Percentiles rank a stretch among this genome's conserved stretches.
Conservation (phyloP, 2,113 vertebrate species). For the Silurus meridionalis region DNA sequence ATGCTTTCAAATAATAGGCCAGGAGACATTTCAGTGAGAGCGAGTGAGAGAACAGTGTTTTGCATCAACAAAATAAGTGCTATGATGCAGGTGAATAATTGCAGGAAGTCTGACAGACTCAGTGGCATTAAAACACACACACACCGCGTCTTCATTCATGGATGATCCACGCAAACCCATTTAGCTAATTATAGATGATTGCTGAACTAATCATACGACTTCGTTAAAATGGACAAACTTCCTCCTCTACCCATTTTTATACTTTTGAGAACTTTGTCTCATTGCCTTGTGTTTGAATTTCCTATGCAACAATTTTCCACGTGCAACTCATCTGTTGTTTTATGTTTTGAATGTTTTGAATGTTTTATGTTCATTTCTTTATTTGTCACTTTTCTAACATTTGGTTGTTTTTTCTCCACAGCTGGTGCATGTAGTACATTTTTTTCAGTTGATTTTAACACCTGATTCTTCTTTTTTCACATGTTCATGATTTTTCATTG, state of each 20-base stretch:
- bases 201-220: neutral
- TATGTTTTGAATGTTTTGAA: too few relatives aligned
- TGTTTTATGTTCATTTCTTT: too few relatives aligned
- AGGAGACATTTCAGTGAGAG: conserved; percentile 6
- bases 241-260: neutral
- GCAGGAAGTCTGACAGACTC: conserved; percentile 38
- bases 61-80: conserved; percentile 19
- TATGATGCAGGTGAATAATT: conserved; percentile 38
- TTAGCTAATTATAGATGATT: conserved; percentile 4
- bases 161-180: neutral
- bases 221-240: neutral
- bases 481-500: too few relatives aligned
- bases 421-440: too few relatives aligned
- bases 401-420: too few relatives aligned
- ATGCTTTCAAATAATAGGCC: conserved; percentile 4
- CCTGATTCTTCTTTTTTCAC: too few relatives aligned
- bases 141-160: neutral
- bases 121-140: conserved; percentile 10
- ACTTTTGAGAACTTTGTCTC: neutral
- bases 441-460: too few relatives aligned
- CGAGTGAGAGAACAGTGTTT: neutral
- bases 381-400: too few relatives aligned
- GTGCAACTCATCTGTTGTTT: too few relatives aligned
- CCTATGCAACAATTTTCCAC: too few relatives aligned
- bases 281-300: neutral